Evolutionary conservation across 2,113 vertebrate species (phyloP).

Genomic region (Pteruthius melanotis): DNA sequence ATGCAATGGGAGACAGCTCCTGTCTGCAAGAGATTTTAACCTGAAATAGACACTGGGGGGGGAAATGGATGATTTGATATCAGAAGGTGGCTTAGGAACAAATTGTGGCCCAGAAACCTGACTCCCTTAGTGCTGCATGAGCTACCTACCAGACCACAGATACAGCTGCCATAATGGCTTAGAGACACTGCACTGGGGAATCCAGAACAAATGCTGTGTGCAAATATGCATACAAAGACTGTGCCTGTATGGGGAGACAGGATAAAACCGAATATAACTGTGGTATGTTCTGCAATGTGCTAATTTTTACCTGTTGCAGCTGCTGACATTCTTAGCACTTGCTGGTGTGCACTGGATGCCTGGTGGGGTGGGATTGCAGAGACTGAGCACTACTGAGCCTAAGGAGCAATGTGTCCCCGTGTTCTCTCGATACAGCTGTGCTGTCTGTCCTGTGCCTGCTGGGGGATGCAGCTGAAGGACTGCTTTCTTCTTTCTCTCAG

Average conservation of each 20-base stretch:
- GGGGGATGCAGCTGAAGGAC: background rate
- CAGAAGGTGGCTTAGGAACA: background rate
- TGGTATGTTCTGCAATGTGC: background rate
- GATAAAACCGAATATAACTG: background rate
- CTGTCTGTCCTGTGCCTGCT: background rate
- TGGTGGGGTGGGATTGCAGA: background rate
- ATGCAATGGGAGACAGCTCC: background rate
- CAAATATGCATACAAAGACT: rapidly evolving
- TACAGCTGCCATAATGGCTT: background rate
- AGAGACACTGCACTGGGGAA: background rate
- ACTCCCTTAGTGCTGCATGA: background rate
- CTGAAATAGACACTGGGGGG: background rate
- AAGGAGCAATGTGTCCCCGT: rapidly evolving
- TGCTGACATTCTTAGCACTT: background rate
- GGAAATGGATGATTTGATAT: background rate
- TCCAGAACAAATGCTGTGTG: background rate
- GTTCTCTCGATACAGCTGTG: no score
- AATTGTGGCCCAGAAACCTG: background rate
- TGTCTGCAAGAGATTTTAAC: background rate
- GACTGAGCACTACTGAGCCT: rapidly evolving
- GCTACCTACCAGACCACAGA: background rate
- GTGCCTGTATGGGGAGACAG: background rate
- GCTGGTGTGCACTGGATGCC: background rate
- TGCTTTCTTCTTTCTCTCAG: background rate
- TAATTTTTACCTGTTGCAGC: background rate